Evolutionary conservation across 2,797 vertebrate species (phyloP).

Genomic region (Enteromius fasciolatus): DNA sequence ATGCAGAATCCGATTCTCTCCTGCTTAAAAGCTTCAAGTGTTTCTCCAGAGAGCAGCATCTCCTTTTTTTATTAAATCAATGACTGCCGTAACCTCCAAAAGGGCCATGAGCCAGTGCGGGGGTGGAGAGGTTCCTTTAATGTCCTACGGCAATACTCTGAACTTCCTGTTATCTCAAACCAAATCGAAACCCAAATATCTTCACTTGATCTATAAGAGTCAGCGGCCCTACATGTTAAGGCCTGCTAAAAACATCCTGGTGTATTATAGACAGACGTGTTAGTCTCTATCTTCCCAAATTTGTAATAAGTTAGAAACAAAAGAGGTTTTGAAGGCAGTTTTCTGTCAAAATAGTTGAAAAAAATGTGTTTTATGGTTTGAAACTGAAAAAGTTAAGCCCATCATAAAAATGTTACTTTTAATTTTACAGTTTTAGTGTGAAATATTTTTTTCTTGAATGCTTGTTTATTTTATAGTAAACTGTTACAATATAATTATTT

Average conservation of each 20-base stretch:
- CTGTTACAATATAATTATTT: neutral
- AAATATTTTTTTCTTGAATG: neutral
- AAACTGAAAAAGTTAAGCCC: neutral
- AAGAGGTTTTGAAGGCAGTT: neutral
- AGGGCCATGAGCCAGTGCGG: conserved; percentile 10
- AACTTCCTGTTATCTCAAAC: conserved; percentile 23
- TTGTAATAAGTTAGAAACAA: too few species aligned
- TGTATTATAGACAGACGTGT: neutral
- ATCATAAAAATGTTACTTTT: neutral
- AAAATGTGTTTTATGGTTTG: neutral
- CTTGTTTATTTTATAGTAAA: neutral
- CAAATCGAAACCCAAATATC: neutral
- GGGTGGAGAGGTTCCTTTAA: conserved; percentile 15
- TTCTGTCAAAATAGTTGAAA: neutral
- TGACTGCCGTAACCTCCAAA: conserved; percentile 16
- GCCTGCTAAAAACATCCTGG: conserved; percentile 33
- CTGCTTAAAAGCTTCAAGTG: conserved; percentile 41
- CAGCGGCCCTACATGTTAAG: neutral
- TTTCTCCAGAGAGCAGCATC: conserved; percentile 21
- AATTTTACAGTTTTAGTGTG: neutral
- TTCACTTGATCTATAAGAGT: neutral
- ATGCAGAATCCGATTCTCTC: conserved; percentile 15
- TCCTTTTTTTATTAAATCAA: conserved; percentile 33
- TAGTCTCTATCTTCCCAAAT: too few species aligned
- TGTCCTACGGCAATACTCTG: conserved; percentile 4